Percentiles rank a stretch among this genome's conserved stretches.
Evolutionary conservation across 2,113 vertebrate species (phyloP).

Genomic region (Scytalopus superciliaris): DNA sequence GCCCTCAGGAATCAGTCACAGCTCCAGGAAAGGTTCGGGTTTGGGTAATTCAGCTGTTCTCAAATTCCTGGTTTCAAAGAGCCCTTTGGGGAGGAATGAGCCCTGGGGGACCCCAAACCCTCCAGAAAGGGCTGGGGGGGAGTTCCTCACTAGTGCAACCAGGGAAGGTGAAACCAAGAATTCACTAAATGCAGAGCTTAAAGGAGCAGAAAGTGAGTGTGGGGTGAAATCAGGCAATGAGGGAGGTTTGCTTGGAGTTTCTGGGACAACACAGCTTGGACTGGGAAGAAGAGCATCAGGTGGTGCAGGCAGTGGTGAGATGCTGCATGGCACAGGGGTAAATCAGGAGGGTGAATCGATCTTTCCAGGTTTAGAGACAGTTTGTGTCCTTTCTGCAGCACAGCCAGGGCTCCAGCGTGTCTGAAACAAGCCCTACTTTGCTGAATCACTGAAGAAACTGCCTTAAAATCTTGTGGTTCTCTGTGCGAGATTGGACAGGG

Average conservation of each 20-base stretch:
- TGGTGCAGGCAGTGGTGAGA: accelerated
- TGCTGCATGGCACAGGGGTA: not conserved
- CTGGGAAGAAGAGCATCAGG: not conserved
- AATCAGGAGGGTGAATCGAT: not conserved
- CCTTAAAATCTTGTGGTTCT: not conserved
- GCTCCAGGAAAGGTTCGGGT: not conserved
- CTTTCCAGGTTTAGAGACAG: not conserved
- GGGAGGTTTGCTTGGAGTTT: not conserved
- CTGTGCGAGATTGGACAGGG: not conserved
- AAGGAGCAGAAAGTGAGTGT: not conserved
- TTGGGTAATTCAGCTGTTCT: not conserved
- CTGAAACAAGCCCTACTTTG: not conserved
- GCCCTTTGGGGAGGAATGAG: not conserved
- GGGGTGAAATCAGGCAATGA: not conserved
- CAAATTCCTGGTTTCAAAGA: not conserved
- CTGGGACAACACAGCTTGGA: not conserved
- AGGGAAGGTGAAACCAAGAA: not conserved
- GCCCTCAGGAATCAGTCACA: not conserved
- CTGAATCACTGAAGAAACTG: not conserved
- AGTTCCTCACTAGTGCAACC: not conserved
- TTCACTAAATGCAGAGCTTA: not conserved
- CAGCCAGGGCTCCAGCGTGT: not conserved
- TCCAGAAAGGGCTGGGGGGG: not conserved
- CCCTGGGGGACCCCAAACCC: not conserved
- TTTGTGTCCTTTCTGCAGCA: not conserved